Conservation (phyloP, 2,797 vertebrate genomes). For the Triplophysa bombifrons region DNA sequence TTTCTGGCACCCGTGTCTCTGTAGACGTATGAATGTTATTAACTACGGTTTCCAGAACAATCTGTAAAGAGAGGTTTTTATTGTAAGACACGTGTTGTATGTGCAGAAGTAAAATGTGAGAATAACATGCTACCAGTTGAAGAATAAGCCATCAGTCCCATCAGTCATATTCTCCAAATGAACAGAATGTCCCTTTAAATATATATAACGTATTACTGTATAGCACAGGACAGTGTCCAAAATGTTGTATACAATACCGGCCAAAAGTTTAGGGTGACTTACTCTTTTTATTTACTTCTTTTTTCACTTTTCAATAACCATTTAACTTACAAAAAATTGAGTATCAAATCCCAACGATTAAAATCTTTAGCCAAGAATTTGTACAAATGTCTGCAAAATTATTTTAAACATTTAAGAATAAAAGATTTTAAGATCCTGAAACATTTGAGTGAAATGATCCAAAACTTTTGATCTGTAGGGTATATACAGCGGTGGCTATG, state of each 20-base stretch:
- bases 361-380: too few relatives aligned
- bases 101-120: conserved; percentile 19
- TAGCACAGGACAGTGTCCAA: conserved; percentile 1
- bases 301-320: too few relatives aligned
- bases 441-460: background rate
- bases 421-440: background rate
- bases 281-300: background rate
- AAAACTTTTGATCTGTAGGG: background rate
- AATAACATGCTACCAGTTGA: conserved; percentile 13
- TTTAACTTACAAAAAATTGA: too few relatives aligned
- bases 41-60: conserved; percentile 24
- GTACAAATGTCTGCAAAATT: too few relatives aligned
- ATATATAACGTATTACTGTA: conserved; percentile 7
- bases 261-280: background rate
- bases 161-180: background rate
- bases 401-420: background rate
- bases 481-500: background rate
- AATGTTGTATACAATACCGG: background rate
- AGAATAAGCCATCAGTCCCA: conserved; percentile 1
- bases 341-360: too few relatives aligned
- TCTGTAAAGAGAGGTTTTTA: conserved; percentile 25
- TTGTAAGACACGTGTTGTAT: conserved; percentile 24
- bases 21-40: conserved; percentile 29
- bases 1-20: background rate
- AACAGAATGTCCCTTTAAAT: conserved; percentile 40